Percentiles rank a stretch among this genome's conserved stretches.
Conservation (phyloP, 2,797 vertebrate genomes). For the Diplodus sargus region DNA sequence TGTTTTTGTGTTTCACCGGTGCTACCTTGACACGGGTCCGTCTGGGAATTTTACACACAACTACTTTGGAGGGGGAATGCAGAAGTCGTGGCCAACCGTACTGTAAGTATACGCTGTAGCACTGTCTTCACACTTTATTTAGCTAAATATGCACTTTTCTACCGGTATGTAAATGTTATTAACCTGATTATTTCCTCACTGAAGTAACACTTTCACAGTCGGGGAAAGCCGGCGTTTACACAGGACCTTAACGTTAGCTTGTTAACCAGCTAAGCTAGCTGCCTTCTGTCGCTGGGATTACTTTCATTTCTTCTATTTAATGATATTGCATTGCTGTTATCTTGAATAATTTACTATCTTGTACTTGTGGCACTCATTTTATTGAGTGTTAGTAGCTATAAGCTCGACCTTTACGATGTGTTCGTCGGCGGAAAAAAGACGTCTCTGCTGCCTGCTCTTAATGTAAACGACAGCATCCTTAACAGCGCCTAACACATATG, state of each 20-base stretch:
- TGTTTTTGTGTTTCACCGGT: accelerated
- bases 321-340: background rate
- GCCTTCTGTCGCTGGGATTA: background rate
- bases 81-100: slow-evolving; percentile 36
- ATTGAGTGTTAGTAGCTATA: background rate
- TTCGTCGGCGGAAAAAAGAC: background rate
- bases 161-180: no score
- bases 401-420: background rate
- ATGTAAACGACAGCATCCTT: background rate
- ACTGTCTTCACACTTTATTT: background rate
- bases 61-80: slow-evolving; percentile 68
- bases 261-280: slow-evolving; percentile 64
- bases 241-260: slow-evolving; percentile 27
- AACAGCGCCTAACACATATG: background rate
- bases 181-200: background rate
- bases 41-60: background rate
- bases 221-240: slow-evolving; percentile 37
- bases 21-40: background rate
- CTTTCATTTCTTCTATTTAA: background rate
- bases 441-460: background rate
- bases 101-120: slow-evolving; percentile 61
- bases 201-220: background rate
- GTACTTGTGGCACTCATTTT: accelerated
- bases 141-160: background rate
- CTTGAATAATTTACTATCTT: accelerated